Percentiles rank a stretch among this genome's conserved stretches.
Evolutionary conservation across 2,888 invertebrate genomes (phyloP).

Genomic region (Ormyrus labotus): DNA sequence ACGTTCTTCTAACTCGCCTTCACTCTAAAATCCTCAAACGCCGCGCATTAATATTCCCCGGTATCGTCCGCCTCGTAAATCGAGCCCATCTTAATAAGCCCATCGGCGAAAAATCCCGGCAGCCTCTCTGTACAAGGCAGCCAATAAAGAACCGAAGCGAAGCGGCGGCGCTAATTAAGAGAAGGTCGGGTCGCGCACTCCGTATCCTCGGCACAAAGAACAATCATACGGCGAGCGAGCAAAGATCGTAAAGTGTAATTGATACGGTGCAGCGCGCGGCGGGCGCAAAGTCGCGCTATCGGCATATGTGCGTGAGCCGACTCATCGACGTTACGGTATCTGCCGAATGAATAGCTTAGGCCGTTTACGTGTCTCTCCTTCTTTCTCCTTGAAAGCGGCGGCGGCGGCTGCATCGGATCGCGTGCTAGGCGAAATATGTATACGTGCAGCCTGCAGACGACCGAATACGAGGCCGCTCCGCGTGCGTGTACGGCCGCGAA

Average conservation of each 20-base stretch:
- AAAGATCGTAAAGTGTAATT: slow-evolving; percentile 41
- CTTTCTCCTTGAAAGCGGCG: background rate
- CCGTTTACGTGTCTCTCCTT: slow-evolving; percentile 56
- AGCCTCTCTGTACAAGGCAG: too few relatives aligned
- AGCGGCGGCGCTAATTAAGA: too few relatives aligned
- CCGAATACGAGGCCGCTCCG: background rate
- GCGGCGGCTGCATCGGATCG: slow-evolving; percentile 58
- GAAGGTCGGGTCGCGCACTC: too few relatives aligned
- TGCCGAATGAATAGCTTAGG: slow-evolving; percentile 57
- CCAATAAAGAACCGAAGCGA: too few relatives aligned
- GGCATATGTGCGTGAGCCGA: background rate
- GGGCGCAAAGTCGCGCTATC: background rate
- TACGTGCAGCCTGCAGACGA: background rate
- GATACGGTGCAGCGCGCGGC: slow-evolving; percentile 7
- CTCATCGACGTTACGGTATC: slow-evolving; percentile 55
- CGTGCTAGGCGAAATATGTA: slow-evolving; percentile 55
- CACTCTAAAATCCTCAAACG: too few relatives aligned
- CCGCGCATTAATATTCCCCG: too few relatives aligned
- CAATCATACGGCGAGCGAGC: background rate
- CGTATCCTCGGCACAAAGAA: background rate
- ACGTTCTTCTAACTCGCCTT: too few relatives aligned
- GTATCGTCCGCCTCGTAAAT: too few relatives aligned
- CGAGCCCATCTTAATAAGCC: too few relatives aligned
- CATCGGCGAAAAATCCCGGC: too few relatives aligned
- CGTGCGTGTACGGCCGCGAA: slow-evolving; percentile 63